phyloP scores from a whole-genome alignment of 2,888 invertebrate genomes.

The Pilophorus perplexus region DNA sequence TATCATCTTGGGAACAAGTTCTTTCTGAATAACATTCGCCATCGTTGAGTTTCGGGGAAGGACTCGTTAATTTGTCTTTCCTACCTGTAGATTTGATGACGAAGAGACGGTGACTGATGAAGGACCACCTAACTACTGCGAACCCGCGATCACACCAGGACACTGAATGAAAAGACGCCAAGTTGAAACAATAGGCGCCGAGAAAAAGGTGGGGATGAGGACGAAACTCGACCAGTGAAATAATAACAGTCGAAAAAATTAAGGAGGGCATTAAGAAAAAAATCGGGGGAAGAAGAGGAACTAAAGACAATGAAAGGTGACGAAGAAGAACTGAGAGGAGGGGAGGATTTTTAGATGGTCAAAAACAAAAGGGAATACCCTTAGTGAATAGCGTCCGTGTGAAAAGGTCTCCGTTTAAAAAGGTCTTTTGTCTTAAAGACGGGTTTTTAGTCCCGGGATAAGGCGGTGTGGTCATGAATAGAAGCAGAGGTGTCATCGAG shows the following conservation, averaged over 20 bases:
- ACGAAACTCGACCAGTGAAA: neutral
- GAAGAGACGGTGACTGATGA: too few relatives aligned
- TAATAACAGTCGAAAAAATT: conserved; percentile 22
- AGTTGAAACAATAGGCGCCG: neutral
- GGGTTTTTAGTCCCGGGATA: conserved; percentile 11
- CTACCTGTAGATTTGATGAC: too few relatives aligned
- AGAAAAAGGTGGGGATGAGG: too few relatives aligned
- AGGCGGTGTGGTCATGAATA: neutral
- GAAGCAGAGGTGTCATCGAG: conserved; percentile 18
- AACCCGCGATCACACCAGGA: too few relatives aligned
- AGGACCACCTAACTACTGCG: too few relatives aligned
- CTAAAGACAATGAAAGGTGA: conserved; percentile 18
- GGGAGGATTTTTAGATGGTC: neutral
- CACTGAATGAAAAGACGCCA: too few relatives aligned
- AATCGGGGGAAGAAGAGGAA: neutral
- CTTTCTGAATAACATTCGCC: too few relatives aligned
- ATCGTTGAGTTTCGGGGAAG: too few relatives aligned
- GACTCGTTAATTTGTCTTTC: too few relatives aligned
- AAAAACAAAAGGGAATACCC: conserved; percentile 3
- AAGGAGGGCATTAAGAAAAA: conserved; percentile 18
- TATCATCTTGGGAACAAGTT: too few relatives aligned
- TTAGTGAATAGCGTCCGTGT: neutral
- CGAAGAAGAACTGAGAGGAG: too few relatives aligned
- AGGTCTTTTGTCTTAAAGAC: conserved; percentile 16
- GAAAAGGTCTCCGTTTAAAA: conserved; percentile 16